Evolutionary conservation across 2,113 vertebrate genomes (phyloP), one percentile per base, ranked within the genome.

Genomic region (Origma solitaria): DNA sequence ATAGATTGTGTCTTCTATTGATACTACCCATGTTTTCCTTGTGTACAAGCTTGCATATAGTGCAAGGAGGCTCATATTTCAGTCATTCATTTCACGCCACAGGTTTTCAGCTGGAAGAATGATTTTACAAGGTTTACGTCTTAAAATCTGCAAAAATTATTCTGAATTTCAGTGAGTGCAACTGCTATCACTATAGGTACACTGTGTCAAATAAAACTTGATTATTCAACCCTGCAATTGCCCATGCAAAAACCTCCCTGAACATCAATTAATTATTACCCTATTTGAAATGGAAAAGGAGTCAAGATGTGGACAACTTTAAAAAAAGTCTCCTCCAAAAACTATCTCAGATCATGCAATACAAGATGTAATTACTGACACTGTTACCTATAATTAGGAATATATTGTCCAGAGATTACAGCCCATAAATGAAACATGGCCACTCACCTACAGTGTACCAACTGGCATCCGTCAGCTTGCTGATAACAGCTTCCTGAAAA

Each of bases 381-480:
- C 10, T 69, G 76, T 38, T 50, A 61, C 10, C 58, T 73, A 5
- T 30, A 87, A 92, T 69, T 11, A 84, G 42, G 90, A 64, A 54
- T 30, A 31, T 1, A 78, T 8, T 15, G 21, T 57, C 33, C 81
- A 30, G 69, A 75, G 65, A 85, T 73, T 64, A 61, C 50, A 96
- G 77, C 57, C 30, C 2, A 4, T 78, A 86, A 92, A 66, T 27
- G 47, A 38, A 64, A 49, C 44, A 17, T 2, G 61, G 72, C 73
- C 94, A 97, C 99, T 98, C 97, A 99, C 99, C 99, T 86, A 99
- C 99, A 45, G 99, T 99, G 97, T 99, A 99, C 98, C 99, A 99
- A 97, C 99, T 99, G 95, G 99, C 99, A 92, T 99, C 99, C 17
- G 99, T 99, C 96, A 99, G 96, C 95, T 99, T 99, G 97, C 98